Evolutionary conservation across 2,888 invertebrate genomes (phyloP), one percentile per base, ranked within the genome.

Genomic region (Cancer borealis): DNA sequence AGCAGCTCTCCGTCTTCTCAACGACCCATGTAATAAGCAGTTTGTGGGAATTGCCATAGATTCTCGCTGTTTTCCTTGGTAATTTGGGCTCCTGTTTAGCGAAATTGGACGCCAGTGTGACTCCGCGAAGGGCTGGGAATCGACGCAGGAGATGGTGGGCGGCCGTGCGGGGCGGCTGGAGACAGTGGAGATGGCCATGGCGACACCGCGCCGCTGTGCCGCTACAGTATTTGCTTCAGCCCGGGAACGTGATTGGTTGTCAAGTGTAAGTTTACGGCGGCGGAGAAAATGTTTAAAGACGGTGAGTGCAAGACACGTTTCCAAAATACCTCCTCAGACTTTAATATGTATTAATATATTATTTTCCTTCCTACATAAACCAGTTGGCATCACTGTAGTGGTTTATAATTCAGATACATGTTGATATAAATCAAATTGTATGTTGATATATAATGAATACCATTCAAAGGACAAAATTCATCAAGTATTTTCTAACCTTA

Each of bases 11-110:
- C 91, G 79, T 21, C 79, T 79, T 49, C n/a, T 46, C 87, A 91
- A 93, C 93, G 89, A 60, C 92, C 89, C 92, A 94, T 94, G 92
- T 92, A 94, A 94, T 94, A 94, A 94, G 94, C 94, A 94, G 94
- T 94, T 94, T 94, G 94, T 79, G 92, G 94, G 94, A 91, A 91
- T 92, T 94, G 94, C 92, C 84, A 88, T 45, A 94, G 94, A 94
- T 94, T 92, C 92, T 79, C 94, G 92, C 92, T 94, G 94, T 94
- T 92, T 94, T 84, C 89, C 94, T 45, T 89, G 92, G 94, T 94
- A 92, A 94, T 94, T 94, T 94, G 94, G 89, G 60, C 45, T 89
- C 92, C 94, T 94, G 92, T 94, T 94, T 94, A 94, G 92, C 84
- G 94, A 94, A 94, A 94, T 92, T 94, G 94, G 94, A 73, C 79